phyloP scores from a whole-genome alignment of 2,797 vertebrate genomes.

The Denticeps clupeoides region DNA sequence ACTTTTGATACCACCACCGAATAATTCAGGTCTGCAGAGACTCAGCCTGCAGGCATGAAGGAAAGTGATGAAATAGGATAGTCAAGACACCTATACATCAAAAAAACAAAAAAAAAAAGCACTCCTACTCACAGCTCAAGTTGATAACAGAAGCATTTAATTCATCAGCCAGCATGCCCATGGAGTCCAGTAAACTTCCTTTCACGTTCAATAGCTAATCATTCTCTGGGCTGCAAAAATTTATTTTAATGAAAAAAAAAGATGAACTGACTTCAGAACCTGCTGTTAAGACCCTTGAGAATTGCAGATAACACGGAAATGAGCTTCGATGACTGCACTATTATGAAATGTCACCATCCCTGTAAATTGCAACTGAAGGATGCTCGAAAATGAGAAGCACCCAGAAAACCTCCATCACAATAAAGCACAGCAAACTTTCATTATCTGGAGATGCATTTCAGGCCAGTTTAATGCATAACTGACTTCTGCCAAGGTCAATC shows the following conservation, averaged over 20 bases:
- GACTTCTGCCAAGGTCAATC: not conserved
- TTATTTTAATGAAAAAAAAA: not conserved
- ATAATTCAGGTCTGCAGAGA: constrained; percentile 25
- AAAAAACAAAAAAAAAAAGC: no score
- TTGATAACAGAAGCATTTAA: no score
- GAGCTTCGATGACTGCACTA: not conserved
- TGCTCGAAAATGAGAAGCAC: not conserved
- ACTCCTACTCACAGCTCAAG: no score
- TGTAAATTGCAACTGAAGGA: not conserved
- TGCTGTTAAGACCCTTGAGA: no score
- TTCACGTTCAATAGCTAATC: constrained; percentile 1
- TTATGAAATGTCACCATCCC: not conserved
- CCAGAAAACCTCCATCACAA: not conserved
- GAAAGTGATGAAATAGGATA: constrained; percentile 4
- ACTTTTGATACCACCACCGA: constrained; percentile 20
- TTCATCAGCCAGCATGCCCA: no score
- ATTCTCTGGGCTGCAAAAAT: not conserved
- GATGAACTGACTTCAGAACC: not conserved
- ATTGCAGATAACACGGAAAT: not conserved
- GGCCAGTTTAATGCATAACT: no score
- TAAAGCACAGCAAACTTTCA: no score
- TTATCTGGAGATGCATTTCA: no score
- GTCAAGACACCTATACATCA: not conserved
- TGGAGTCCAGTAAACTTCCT: not conserved
- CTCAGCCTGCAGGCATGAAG: constrained; percentile 8